phyloP scores from a whole-genome alignment of 2,888 invertebrate genomes.

The Lomographa bimaculata region DNA sequence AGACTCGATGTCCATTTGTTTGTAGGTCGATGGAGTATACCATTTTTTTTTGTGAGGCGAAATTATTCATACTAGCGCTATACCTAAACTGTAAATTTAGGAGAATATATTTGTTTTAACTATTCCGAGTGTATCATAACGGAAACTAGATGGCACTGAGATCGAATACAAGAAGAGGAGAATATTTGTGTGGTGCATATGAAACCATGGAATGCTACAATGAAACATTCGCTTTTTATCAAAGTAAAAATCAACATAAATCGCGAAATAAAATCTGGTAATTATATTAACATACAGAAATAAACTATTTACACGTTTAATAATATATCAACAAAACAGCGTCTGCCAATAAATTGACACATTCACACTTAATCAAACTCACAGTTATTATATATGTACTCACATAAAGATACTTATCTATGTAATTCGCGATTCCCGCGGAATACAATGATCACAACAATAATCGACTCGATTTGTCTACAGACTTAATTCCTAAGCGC shows the following conservation, averaged over 20 bases:
- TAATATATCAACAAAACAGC: constrained; percentile 15
- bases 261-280: constrained; percentile 30
- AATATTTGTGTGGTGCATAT: too few relatives aligned
- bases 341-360: constrained; percentile 8
- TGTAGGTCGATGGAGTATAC: too few relatives aligned
- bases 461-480: constrained; percentile 24
- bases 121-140: too few relatives aligned
- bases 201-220: constrained; percentile 30
- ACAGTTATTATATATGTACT: constrained; percentile 5
- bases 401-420: constrained; percentile 9
- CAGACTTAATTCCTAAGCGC: constrained; percentile 9
- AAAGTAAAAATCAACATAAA: constrained; percentile 29
- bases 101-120: too few relatives aligned
- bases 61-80: too few relatives aligned
- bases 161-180: too few relatives aligned
- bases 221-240: constrained; percentile 15
- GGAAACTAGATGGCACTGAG: too few relatives aligned
- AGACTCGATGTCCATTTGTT: too few relatives aligned
- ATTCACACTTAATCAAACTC: constrained; percentile 2
- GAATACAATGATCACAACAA: constrained; percentile 35
- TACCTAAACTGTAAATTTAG: too few relatives aligned
- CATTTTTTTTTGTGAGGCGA: too few relatives aligned
- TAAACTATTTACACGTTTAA: constrained; percentile 31
- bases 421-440: constrained; percentile 9
- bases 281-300: constrained; percentile 32